Percentiles rank a stretch among this genome's conserved stretches.
phyloP scores from a whole-genome alignment of 1,140 invertebrate species.

The Drosophila sproati region DNA sequence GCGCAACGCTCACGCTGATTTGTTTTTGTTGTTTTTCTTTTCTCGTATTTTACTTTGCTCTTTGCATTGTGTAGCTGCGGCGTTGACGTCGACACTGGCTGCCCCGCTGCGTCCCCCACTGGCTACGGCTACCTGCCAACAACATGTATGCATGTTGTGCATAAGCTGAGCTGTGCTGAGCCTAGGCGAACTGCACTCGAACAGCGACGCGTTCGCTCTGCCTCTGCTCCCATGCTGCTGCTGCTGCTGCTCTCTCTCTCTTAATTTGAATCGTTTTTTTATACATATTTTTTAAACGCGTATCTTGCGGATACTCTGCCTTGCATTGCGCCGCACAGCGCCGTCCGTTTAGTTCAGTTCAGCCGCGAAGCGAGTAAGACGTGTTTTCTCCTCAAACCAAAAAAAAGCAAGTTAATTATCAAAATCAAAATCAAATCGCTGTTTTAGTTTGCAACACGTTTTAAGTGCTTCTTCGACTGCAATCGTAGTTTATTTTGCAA shows the following conservation, averaged over 20 bases:
- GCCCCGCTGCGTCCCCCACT: conserved; percentile 34
- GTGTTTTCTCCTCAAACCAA: conserved; percentile 74
- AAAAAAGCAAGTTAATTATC: conserved; percentile 15
- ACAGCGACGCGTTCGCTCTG: conserved; percentile 4
- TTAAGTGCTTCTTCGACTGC: conserved; percentile 71
- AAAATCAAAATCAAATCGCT: conserved; percentile 47
- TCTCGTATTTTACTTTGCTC: conserved; percentile 36
- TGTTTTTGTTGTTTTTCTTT: conserved; percentile 40
- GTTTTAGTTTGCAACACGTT: conserved; percentile 74
- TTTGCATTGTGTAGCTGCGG: conserved; percentile 31
- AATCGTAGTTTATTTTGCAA: conserved; percentile 23
- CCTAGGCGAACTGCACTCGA: conserved; percentile 16
- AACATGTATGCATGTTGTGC: conserved; percentile 43
- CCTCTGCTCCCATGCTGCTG: conserved; percentile 9
- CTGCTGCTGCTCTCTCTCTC: conserved; percentile 19
- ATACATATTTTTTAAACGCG: conserved; percentile 40
- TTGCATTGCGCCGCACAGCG: conserved; percentile 45
- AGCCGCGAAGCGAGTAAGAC: conserved; percentile 84
- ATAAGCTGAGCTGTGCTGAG: conserved; percentile 27
- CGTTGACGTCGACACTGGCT: conserved; percentile 14
- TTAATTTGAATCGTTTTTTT: conserved; percentile 42
- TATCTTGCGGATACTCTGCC: conserved; percentile 52
- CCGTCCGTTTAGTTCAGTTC: conserved; percentile 64
- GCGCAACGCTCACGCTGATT: conserved; percentile 22
- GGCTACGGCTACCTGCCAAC: conserved; percentile 60